phyloP scores from a whole-genome alignment of 1,140 invertebrate genomes.

The Frieseomelitta varia region DNA sequence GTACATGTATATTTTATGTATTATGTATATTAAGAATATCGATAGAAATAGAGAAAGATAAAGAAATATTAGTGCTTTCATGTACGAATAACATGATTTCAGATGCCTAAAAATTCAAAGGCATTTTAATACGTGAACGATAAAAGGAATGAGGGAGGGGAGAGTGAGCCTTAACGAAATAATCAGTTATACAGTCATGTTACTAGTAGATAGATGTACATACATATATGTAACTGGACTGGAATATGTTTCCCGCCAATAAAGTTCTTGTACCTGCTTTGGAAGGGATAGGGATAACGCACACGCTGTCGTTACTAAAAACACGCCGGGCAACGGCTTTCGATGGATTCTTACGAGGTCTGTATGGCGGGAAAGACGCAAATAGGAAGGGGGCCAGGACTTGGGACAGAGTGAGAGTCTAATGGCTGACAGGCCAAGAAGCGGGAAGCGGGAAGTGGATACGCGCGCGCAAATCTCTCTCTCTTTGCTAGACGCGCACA shows the following conservation, averaged over 20 bases:
- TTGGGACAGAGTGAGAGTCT: neutral
- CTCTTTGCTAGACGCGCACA: neutral
- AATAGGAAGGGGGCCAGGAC: neutral
- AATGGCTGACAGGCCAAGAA: conserved; percentile 14
- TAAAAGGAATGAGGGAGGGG: too few species aligned
- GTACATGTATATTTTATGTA: too few species aligned
- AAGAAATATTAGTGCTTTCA: too few species aligned
- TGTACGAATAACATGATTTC: too few species aligned
- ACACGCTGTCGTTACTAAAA: conserved; percentile 14
- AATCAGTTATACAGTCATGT: neutral
- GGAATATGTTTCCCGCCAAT: conserved; percentile 73
- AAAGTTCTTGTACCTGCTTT: neutral
- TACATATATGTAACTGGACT: too few species aligned
- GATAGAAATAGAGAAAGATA: too few species aligned
- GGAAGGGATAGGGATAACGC: conserved; percentile 16
- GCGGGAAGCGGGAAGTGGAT: conserved; percentile 17
- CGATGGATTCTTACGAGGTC: conserved; percentile 1
- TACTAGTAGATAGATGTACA: neutral
- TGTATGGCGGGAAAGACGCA: conserved; percentile 34
- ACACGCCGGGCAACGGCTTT: conserved; percentile 12
- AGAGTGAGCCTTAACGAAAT: neutral
- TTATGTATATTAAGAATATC: too few species aligned
- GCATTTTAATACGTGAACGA: neutral
- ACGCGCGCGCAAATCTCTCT: conserved; percentile 20
- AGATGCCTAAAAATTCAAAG: too few species aligned